These are phyloP conservation scores for zebrafish (Danio rerio) DNA, from an alignment of 2,113 vertebrate species.

Conservation along the genomic window DNA sequence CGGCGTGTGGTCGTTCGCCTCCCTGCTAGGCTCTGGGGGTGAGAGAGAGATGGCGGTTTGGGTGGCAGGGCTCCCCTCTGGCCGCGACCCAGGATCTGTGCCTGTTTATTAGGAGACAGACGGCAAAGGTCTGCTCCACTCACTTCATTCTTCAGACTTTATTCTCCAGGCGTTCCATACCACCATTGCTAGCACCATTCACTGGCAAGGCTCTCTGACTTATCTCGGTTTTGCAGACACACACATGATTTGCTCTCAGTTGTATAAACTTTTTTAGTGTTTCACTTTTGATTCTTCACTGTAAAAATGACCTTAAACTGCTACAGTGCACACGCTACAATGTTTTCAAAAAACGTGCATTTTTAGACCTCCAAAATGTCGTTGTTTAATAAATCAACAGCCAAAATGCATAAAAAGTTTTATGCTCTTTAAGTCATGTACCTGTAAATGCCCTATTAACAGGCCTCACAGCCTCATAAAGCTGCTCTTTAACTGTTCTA, in stretches of 20 bases:
- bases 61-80: constrained; percentile 18
- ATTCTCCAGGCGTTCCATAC: not conserved
- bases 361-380: no score
- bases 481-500: no score
- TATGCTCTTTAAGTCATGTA: no score
- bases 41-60: not conserved
- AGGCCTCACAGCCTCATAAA: no score
- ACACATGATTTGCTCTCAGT: not conserved
- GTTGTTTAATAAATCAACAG: no score
- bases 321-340: no score
- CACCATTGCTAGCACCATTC: constrained; percentile 16
- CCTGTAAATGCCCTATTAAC: no score
- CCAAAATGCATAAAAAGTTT: no score
- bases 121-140: constrained; percentile 43
- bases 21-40: constrained; percentile 20
- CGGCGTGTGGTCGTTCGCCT: not conserved
- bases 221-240: not conserved
- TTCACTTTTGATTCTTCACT: constrained; percentile 18
- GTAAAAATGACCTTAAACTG: not conserved
- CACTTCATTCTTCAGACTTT: constrained; percentile 23
- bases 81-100: constrained; percentile 8
- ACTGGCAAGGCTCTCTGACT: not conserved
- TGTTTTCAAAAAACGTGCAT: no score
- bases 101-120: constrained; percentile 56
- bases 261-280: constrained; percentile 1